Evolutionary conservation across 1,140 invertebrate species (phyloP).

Genomic region (Teleogryllus occipitalis): DNA sequence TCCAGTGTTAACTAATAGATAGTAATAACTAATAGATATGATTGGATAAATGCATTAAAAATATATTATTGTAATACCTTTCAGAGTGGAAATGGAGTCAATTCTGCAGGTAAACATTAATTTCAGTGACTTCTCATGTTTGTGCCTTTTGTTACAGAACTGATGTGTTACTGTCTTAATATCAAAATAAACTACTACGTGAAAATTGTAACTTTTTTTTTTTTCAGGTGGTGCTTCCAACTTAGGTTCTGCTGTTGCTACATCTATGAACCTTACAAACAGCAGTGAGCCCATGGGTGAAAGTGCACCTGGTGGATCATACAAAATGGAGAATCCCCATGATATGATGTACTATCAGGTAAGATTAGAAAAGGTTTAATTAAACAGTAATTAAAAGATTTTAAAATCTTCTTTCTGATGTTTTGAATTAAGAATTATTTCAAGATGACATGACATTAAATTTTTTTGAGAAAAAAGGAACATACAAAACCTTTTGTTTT

Average conservation of each 20-base stretch:
- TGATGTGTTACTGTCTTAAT: too few relatives aligned
- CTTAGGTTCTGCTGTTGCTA: conserved; percentile 65
- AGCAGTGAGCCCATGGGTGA: conserved; percentile 46
- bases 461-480: conserved; percentile 16
- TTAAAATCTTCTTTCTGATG: neutral
- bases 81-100: too few relatives aligned
- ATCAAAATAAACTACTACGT: too few relatives aligned
- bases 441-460: conserved; percentile 39
- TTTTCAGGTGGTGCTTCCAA: conserved; percentile 49
- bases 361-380: conserved; percentile 21
- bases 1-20: too few relatives aligned
- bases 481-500: neutral
- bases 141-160: too few relatives aligned
- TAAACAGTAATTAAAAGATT: neutral
- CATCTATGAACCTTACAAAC: conserved; percentile 69
- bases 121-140: too few relatives aligned
- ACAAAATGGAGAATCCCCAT: conserved; percentile 44
- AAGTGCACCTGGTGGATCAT: conserved; percentile 35
- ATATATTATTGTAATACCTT: too few relatives aligned
- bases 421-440: neutral
- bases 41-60: too few relatives aligned
- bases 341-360: conserved; percentile 62
- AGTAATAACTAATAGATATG: too few relatives aligned
- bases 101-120: too few relatives aligned
- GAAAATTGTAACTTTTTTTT: neutral